Percentiles rank a stretch among this genome's conserved stretches.
Evolutionary conservation across 1,140 invertebrate genomes (phyloP).

Genomic region (Pseudachorutes palmiensis): DNA sequence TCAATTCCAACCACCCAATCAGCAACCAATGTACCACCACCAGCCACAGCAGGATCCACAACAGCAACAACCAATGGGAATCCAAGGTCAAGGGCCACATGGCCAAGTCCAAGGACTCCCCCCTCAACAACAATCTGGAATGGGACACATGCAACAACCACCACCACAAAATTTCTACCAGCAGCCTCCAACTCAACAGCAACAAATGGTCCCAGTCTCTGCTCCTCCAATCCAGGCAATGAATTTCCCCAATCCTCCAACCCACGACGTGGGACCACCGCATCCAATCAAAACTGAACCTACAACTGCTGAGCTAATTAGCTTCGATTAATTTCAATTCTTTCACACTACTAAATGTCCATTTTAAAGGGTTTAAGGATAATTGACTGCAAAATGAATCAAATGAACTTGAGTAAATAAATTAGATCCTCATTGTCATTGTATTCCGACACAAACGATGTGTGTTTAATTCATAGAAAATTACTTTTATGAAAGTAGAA

Average conservation of each 20-base stretch:
- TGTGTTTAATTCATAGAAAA: no score
- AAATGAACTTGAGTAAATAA: no score
- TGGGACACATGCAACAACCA: slow-evolving; percentile 4
- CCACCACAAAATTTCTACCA: slow-evolving; percentile 15
- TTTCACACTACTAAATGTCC: no score
- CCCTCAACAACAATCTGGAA: slow-evolving; percentile 32
- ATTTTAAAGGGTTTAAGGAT: no score
- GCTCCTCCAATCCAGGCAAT: not conserved
- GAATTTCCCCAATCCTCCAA: not conserved
- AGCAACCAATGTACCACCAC: slow-evolving; percentile 25
- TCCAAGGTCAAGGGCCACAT: no score
- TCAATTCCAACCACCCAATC: slow-evolving; percentile 39
- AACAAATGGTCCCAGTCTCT: slow-evolving; percentile 31
- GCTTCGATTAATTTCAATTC: slow-evolving; percentile 65
- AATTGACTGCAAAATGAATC: no score
- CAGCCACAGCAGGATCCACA: slow-evolving; percentile 41
- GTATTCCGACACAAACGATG: no score
- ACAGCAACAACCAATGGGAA: slow-evolving; percentile 41
- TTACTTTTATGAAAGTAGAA: no score
- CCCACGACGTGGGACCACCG: slow-evolving; percentile 13
- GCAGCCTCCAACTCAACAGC: slow-evolving; percentile 39
- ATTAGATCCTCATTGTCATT: no score
- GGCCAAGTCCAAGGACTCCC: no score
- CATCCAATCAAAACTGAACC: slow-evolving; percentile 44
- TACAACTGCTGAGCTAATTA: slow-evolving; percentile 59